These are phyloP conservation scores for Acarapis woodi DNA, from an alignment of 1,140 invertebrate genomes.

Conservation along the genomic window DNA sequence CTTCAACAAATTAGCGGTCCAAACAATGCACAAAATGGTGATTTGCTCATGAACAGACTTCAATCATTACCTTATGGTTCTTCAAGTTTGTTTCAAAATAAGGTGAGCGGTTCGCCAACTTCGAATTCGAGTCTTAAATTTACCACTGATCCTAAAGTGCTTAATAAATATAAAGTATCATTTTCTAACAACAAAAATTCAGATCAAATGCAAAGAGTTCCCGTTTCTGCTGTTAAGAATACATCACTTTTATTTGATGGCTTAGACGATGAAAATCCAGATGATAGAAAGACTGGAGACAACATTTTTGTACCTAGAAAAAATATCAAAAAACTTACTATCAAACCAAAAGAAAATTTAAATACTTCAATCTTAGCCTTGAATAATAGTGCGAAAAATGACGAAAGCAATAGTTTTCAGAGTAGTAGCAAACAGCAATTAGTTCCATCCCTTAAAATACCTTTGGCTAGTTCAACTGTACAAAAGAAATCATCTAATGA, in stretches of 20 bases:
- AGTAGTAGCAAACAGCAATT: too few species aligned
- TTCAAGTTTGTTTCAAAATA: constrained; percentile 2
- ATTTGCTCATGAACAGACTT: constrained; percentile 5
- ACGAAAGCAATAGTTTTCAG: too few species aligned
- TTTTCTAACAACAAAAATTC: constrained; percentile 1
- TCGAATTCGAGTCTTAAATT: constrained; percentile 6
- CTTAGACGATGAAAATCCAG: constrained; percentile 21
- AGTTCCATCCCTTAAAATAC: neutral
- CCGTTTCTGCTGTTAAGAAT: neutral
- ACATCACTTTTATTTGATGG: constrained; percentile 22
- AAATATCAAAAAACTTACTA: constrained; percentile 24
- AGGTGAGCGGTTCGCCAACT: neutral
- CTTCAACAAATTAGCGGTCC: constrained; percentile 1
- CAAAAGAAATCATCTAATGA: neutral
- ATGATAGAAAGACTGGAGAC: constrained; percentile 17
- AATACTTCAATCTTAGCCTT: neutral
- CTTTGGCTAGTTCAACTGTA: too few species aligned
- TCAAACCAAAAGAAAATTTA: constrained; percentile 15
- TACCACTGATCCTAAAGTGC: constrained; percentile 10
- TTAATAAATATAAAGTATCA: constrained; percentile 9
- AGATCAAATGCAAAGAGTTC: constrained; percentile 1
- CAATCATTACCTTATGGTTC: constrained; percentile 10
- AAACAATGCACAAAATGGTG: neutral
- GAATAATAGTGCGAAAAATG: neutral
- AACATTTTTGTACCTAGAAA: constrained; percentile 22